Evolutionary conservation across 2,113 vertebrate species (phyloP), one percentile per base, ranked within the genome.

Genomic region (Thinocorus orbignyianus): DNA sequence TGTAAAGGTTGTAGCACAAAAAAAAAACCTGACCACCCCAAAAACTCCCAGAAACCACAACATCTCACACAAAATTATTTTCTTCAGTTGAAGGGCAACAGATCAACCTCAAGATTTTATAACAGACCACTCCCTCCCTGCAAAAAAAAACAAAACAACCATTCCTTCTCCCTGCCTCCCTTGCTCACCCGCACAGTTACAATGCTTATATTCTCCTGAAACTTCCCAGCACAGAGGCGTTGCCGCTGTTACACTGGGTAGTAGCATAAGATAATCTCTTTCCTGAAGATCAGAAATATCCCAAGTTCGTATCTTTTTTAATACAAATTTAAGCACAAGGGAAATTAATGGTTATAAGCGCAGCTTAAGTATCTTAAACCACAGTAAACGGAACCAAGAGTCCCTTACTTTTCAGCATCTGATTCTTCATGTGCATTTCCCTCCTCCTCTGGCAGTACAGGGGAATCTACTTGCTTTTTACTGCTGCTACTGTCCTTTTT

Each of bases 301-400:
- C 22, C 11, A 19, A 14, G 6, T n/a, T 8, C 1, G 0, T 51
- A 28, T 11, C 2, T n/a, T 39, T 46, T 62, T 13, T 0, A 10
- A 62, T 73, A 28, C 1, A n/a, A 87, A 58, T 18, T 16, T 17
- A 54, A 71, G 15, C 13, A 39, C n/a, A 68, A 6, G 13, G 4
- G 46, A 71, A 79, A 58, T 13, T 4, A 62, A 49, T 14, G 13
- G 5, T 20, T 80, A 42, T 37, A 60, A 74, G 51, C 13, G 37
- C 17, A 70, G 11, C 4, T 42, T 30, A 26, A 48, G 5, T 37
- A 81, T 4, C 22, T 39, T 35, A 55, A 65, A 37, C 20, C 37
- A 39, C 13, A 71, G 7, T 10, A 76, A 69, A 5, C 0, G 0
- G 4, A 77, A 41, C 10, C 5, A 85, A 18, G 11, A n/a, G 11